A percentile compares a stretch with the other conserved stretches of the same genome.
Conservation (phyloP, 2,888 invertebrate genomes). For the Drosophila conformis region DNA sequence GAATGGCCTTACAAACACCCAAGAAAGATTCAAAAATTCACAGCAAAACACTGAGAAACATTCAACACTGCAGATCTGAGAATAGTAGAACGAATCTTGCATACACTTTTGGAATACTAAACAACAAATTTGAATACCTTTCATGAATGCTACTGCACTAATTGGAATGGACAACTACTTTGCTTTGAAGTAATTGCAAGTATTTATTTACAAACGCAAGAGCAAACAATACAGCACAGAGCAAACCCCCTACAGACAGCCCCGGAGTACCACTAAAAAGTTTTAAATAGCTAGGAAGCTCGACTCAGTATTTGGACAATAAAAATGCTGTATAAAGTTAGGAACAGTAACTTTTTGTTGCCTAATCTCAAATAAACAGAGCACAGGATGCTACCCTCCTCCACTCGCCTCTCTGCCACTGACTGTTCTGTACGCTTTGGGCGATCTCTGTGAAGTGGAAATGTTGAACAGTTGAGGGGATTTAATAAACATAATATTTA, state of each 20-base stretch:
- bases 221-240: not conserved
- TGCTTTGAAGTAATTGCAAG: slow-evolving; percentile 4
- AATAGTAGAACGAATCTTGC: slow-evolving; percentile 1
- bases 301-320: slow-evolving; percentile 5
- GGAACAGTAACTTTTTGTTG: slow-evolving; percentile 8
- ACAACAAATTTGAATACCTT: not conserved
- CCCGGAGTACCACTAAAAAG: slow-evolving; percentile 1
- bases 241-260: not conserved
- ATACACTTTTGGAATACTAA: slow-evolving; percentile 9
- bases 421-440: slow-evolving; percentile 16
- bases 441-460: slow-evolving; percentile 42
- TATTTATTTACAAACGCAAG: slow-evolving; percentile 2
- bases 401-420: no score
- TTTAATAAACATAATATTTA: slow-evolving; percentile 74
- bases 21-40: slow-evolving; percentile 2
- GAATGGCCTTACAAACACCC: slow-evolving; percentile 3
- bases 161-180: slow-evolving; percentile 2
- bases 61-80: not conserved
- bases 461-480: slow-evolving; percentile 53
- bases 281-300: slow-evolving; percentile 1
- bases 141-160: not conserved
- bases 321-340: slow-evolving; percentile 20
- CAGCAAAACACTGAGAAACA: not conserved
- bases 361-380: slow-evolving; percentile 11
- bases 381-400: not conserved